Evolutionary conservation across 2,797 vertebrate species (phyloP).

Genomic region (Pampus argenteus): DNA sequence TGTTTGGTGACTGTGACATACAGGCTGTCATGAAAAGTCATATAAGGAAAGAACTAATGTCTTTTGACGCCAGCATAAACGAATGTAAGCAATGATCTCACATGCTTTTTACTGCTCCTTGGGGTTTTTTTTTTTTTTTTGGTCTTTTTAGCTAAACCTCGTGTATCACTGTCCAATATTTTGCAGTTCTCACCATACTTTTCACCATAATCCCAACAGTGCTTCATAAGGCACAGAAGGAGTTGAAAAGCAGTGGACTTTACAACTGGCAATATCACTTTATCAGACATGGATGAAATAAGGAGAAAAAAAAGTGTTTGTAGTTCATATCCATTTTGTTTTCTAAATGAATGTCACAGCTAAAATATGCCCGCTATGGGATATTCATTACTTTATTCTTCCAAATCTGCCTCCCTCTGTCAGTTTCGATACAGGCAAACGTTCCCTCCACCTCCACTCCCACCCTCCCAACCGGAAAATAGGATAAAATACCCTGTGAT

Average conservation of each 20-base stretch:
- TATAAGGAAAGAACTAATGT: conserved; percentile 52
- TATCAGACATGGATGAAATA: conserved; percentile 65
- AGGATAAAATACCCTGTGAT: conserved; percentile 79
- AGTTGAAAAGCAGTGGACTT: conserved; percentile 53
- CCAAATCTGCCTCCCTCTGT: conserved; percentile 77
- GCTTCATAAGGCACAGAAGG: conserved; percentile 25
- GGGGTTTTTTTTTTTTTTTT: conserved; percentile 43
- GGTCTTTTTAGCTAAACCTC: conserved; percentile 57
- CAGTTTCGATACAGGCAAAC: conserved; percentile 82
- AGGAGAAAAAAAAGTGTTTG: conserved; percentile 46
- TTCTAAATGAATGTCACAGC: conserved; percentile 78
- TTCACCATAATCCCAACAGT: conserved; percentile 28
- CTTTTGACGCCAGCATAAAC: conserved; percentile 39
- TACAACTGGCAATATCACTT: conserved; percentile 50
- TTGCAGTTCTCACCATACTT: conserved; percentile 9
- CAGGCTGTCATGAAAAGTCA: conserved; percentile 50
- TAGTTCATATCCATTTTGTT: conserved; percentile 73
- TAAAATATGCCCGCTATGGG: conserved; percentile 77
- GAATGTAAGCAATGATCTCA: conserved; percentile 57
- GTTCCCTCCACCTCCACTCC: conserved; percentile 43
- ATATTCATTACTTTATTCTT: conserved; percentile 80
- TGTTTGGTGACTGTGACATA: conserved; percentile 71
- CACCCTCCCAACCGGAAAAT: conserved; percentile 71
- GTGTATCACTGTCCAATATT: conserved; percentile 43
- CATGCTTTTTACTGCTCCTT: conserved; percentile 35